Conservation (phyloP, 2,797 vertebrate genomes). For the Spinus olivaceus region DNA sequence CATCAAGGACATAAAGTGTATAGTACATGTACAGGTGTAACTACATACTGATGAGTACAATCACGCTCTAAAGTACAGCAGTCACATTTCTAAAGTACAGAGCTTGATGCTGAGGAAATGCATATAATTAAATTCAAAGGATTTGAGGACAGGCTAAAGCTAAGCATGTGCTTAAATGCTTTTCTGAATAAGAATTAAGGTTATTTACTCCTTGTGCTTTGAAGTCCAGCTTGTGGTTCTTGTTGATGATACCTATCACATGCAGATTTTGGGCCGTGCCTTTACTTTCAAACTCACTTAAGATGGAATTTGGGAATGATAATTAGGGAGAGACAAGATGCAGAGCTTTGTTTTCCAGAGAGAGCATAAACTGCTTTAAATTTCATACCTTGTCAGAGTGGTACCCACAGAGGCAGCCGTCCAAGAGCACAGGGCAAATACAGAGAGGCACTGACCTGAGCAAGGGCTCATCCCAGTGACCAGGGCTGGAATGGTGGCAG, state of each 20-base stretch:
- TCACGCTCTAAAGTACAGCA: not conserved
- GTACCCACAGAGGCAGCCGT: too few species aligned
- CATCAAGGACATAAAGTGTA: not conserved
- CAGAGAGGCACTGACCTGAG: fast-evolving
- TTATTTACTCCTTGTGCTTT: not conserved
- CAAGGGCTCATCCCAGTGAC: not conserved
- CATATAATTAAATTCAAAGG: not conserved
- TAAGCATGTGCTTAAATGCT: not conserved
- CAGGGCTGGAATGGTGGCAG: not conserved
- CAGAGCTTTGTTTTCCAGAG: not conserved
- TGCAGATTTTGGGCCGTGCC: not conserved
- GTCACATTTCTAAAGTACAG: not conserved
- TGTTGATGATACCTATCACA: not conserved
- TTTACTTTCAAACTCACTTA: not conserved
- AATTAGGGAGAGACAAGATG: not conserved
- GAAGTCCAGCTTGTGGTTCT: not conserved
- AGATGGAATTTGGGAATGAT: not conserved
- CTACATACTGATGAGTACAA: not conserved
- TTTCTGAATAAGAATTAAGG: not conserved
- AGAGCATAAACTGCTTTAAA: not conserved
- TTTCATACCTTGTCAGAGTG: not conserved
- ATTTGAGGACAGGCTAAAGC: not conserved
- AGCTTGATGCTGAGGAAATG: not conserved
- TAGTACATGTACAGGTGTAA: not conserved
- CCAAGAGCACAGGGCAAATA: not conserved